These are phyloP conservation scores for Onychomys torridus DNA, from an alignment of 2,797 vertebrate genomes.

Conservation along the genomic window DNA sequence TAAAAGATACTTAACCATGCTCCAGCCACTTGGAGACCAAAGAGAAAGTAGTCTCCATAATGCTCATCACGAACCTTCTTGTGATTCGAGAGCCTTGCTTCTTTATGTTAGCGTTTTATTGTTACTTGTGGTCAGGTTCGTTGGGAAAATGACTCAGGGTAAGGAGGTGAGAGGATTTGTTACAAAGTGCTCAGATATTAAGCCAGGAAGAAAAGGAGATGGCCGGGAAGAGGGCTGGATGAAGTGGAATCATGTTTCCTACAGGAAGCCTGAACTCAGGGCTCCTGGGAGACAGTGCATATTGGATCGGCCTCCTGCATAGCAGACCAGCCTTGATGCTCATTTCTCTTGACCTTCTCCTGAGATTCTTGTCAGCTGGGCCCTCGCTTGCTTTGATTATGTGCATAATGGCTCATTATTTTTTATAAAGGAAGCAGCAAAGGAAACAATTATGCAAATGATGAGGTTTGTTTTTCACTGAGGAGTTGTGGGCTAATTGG, in stretches of 20 bases:
- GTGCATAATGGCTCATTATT: slow-evolving; percentile 81
- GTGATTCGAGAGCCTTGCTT: slow-evolving; percentile 24
- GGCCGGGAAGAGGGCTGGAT: background rate
- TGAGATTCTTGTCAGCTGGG: slow-evolving; percentile 57
- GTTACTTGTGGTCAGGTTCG: background rate
- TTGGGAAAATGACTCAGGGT: background rate
- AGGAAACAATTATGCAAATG: slow-evolving; percentile 82
- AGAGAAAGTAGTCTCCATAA: background rate
- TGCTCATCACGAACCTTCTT: background rate
- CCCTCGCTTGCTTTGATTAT: slow-evolving; percentile 58
- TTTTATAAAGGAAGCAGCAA: slow-evolving; percentile 76
- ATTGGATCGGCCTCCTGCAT: slow-evolving; percentile 52
- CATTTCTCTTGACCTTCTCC: slow-evolving; percentile 76
- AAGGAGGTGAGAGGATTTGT: background rate
- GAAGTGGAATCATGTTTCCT: slow-evolving; percentile 49
- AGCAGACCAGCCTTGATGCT: slow-evolving; percentile 47
- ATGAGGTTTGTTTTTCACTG: slow-evolving; percentile 70
- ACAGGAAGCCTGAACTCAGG: slow-evolving; percentile 30
- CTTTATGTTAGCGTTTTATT: background rate
- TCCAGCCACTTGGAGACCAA: background rate
- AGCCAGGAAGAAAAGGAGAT: background rate
- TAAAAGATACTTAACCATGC: background rate
- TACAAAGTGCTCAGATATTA: background rate
- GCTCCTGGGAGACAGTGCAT: background rate
- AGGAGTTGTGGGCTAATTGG: slow-evolving; percentile 63